Base-by-base conservation (phyloP, 2,113 vertebrate genomes). In the Gambusia affinis region DNA sequence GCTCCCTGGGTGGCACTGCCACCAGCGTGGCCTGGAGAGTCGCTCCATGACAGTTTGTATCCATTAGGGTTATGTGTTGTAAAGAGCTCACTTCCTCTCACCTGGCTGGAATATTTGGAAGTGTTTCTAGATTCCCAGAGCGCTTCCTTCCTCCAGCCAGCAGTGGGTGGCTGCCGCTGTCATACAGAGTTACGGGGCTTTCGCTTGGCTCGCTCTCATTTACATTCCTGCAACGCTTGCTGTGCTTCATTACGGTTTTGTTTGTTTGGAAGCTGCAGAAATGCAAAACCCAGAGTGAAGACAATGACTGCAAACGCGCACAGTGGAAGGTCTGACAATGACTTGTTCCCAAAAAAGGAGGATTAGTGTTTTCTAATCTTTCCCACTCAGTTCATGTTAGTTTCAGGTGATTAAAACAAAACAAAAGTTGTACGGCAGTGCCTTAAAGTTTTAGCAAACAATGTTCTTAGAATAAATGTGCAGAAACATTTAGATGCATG, bases 1-100 rank as follows among this genome's bases (percentile, higher is more conserved):
- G 67, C 86, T 80, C 83, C 75, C 70, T 91, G 90, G 89, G 90
- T 93, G 92, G 88, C 88, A 85, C 73, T 42, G 74, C 62, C 70
- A 33, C 37, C 51, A 47, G 73, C 44, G 69, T 7, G 67, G 66
- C 75, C 72, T 6, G 73, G 73, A 88, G 78, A 90, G 88, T 80
- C 82, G 62, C 77, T 71, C 0, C 64, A 60, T 88, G 88, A 90
- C 89, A 85, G 82, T 70, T 86, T 88, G 88, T 86, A 85, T 91
- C 72, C 87, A 82, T 90, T 86, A 86, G 75, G 44, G 61, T 75
- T 70, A 68, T 0, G 47, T 31, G 42, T 29, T 8, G 64, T 74
- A 66, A 85, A 83, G 84, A 37, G 24, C 64, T 60, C 71, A 80
- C 84, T 70, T 89, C 87, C 84, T 85, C 73, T 71, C 83, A 81